These are phyloP conservation scores for Henricia sp. DNA, from an alignment of 53 echinoderm and acorn worm genomes.

Conservation along the genomic window DNA sequence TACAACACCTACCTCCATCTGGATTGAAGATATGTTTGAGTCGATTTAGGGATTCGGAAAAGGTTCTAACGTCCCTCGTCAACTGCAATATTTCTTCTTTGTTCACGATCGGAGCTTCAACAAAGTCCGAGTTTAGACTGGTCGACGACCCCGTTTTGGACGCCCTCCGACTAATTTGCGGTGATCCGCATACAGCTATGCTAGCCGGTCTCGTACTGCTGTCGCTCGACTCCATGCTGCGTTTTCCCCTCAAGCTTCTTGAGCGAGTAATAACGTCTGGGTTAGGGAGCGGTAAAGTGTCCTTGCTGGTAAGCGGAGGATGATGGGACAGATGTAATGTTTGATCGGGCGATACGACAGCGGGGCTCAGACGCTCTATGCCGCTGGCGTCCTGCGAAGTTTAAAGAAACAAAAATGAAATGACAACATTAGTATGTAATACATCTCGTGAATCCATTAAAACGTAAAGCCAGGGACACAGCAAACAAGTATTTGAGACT, in stretches of 20 bases:
- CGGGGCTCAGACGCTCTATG: conserved; percentile 55
- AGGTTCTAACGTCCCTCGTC: conserved; percentile 89
- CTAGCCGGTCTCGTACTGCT: conserved; percentile 69
- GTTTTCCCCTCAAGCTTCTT: conserved; percentile 47
- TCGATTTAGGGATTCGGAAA: conserved; percentile 86
- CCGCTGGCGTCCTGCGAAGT: conserved; percentile 45
- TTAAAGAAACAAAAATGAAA: not conserved
- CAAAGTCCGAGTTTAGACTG: conserved; percentile 90
- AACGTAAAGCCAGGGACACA: not conserved
- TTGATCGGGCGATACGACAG: conserved; percentile 1
- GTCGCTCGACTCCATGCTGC: conserved; percentile 51
- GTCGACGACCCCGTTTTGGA: conserved; percentile 93
- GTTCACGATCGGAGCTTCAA: conserved; percentile 88
- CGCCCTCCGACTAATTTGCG: conserved; percentile 57
- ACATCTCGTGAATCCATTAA: not conserved
- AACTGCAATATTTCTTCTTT: conserved; percentile 98
- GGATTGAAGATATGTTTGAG: conserved; percentile 75
- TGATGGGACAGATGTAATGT: conserved; percentile 44
- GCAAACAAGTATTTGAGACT: too few species aligned
- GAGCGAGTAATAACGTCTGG: conserved; percentile 44
- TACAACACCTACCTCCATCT: conserved; percentile 63
- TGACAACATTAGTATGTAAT: not conserved
- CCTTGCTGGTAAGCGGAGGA: conserved; percentile 37
- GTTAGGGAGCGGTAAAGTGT: conserved; percentile 53
- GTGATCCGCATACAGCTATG: conserved; percentile 66